phyloP scores from a whole-genome alignment of 2,113 vertebrate species.

The Notothenia coriiceps region DNA sequence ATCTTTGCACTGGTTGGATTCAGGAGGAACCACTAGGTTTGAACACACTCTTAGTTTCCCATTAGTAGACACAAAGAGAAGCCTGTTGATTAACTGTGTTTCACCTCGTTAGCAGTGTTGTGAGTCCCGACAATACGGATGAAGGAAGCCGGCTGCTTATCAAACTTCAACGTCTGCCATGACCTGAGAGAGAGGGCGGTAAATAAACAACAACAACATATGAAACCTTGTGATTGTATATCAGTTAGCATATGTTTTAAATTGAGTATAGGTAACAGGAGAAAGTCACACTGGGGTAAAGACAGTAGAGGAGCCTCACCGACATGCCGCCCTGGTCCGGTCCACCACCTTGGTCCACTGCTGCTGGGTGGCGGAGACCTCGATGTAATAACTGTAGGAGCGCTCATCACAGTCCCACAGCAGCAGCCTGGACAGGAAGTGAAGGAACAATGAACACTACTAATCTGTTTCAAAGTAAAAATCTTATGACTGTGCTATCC shows the following conservation, averaged over 20 bases:
- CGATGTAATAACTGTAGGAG: slow-evolving; percentile 97
- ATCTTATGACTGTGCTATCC: too few species aligned
- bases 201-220: not conserved
- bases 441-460: too few species aligned
- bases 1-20: too few species aligned
- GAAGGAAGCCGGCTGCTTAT: slow-evolving; percentile 94
- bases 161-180: slow-evolving; percentile 95
- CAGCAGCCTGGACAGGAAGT: slow-evolving; percentile 85
- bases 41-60: too few species aligned
- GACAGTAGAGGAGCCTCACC: slow-evolving; percentile 81
- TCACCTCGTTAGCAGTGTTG: slow-evolving; percentile 98
- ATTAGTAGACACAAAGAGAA: not conserved
- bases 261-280: too few species aligned
- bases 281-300: not conserved
- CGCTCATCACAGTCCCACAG: slow-evolving; percentile 99
- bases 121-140: slow-evolving; percentile 97
- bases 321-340: slow-evolving; percentile 92
- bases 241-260: too few species aligned
- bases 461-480: too few species aligned
- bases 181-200: slow-evolving; percentile 82
- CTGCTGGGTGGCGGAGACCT: slow-evolving; percentile 96
- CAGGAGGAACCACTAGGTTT: too few species aligned
- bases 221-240: not conserved
- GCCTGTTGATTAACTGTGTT: not conserved
- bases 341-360: slow-evolving; percentile 95